Conservation (phyloP, 30 jellyfish, hydroid and myxozoan species). For the Hydra vulgaris region DNA sequence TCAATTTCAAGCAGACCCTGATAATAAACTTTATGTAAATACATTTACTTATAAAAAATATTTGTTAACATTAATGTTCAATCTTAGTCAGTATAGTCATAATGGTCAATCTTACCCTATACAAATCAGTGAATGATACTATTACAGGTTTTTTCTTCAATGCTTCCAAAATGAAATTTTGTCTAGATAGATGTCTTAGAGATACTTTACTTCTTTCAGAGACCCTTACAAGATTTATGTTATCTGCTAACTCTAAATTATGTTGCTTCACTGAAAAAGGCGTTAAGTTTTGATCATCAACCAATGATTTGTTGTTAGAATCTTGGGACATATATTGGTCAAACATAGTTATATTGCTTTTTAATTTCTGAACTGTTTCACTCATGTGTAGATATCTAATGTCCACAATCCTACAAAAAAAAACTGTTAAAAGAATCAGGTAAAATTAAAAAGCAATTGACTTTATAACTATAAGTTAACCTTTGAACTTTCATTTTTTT, state of each 20-base stretch:
- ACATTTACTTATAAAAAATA: no score
- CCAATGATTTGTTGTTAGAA: slow-evolving; percentile 11
- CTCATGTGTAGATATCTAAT: slow-evolving; percentile 26
- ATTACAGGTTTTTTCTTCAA: slow-evolving; percentile 16
- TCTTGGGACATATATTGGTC: slow-evolving; percentile 3
- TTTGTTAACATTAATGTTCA: background rate
- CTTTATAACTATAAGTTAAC: no score
- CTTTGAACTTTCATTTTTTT: slow-evolving; percentile 40
- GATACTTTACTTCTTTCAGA: slow-evolving; percentile 17
- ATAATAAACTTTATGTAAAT: no score
- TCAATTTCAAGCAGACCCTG: background rate
- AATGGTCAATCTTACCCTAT: slow-evolving; percentile 11
- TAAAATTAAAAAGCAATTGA: no score
- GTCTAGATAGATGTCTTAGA: slow-evolving; percentile 20
- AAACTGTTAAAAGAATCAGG: background rate
- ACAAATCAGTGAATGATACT: slow-evolving; percentile 15
- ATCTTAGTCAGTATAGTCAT: background rate
- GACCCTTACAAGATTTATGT: slow-evolving; percentile 14
- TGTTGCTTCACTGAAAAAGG: background rate
- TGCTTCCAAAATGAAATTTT: slow-evolving; percentile 9
- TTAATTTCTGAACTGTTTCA: slow-evolving; percentile 33
- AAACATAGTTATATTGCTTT: slow-evolving; percentile 9
- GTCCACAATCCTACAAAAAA: slow-evolving; percentile 19
- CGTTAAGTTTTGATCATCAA: background rate
- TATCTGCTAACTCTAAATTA: slow-evolving; percentile 20